Evolutionary conservation across 2,888 invertebrate genomes (phyloP), one percentile per base, ranked within the genome.

Genomic region (Catocala nupta): DNA sequence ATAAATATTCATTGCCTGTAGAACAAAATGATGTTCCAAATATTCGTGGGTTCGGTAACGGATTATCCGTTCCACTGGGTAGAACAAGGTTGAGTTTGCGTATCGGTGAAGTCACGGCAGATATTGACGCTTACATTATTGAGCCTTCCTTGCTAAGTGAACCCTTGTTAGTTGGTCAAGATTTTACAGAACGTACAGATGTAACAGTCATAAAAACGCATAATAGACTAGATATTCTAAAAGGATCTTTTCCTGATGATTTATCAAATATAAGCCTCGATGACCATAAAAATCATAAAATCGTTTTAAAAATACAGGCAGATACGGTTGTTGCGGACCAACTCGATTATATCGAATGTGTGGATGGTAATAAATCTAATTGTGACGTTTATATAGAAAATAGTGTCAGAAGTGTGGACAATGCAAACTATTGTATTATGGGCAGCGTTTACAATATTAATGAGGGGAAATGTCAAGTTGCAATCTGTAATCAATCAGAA

Each of bases 131-230:
- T 5, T 52, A 42, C 10, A 16, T 52, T 13, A 9, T 52, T 13
- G 42, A 39, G 3, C 9, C 12, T 52, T 9, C 4, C 12, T 5
- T 9, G 5, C 12, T 52, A 12, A 3, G 11, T 12, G 13, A 8
- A 42, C 52, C 52, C 0, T 13, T 52, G 16, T 10, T 52, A 13
- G 16, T 52, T 7, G 52, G 52, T 1, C 52, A 52, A 13, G 42
- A 52, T 42, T 52, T 52, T 9, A 52, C 52, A 16, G 52, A 52
- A 42, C 10, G 39, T 12, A n/a, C 52, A 8, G 13, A 42, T 10
- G 16, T 52, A 8, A 5, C 42, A 9, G 16, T 52, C 9, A 42
- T 13, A 13, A 52, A 52, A 42, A 52, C 52, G 4, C 5, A 39
- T 6, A 9, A 13, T 42, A 8, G 9, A 10, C 11, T 52, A 42